Evolutionary conservation across 2,888 invertebrate species (phyloP).

Genomic region (Oeneis ivallda): DNA sequence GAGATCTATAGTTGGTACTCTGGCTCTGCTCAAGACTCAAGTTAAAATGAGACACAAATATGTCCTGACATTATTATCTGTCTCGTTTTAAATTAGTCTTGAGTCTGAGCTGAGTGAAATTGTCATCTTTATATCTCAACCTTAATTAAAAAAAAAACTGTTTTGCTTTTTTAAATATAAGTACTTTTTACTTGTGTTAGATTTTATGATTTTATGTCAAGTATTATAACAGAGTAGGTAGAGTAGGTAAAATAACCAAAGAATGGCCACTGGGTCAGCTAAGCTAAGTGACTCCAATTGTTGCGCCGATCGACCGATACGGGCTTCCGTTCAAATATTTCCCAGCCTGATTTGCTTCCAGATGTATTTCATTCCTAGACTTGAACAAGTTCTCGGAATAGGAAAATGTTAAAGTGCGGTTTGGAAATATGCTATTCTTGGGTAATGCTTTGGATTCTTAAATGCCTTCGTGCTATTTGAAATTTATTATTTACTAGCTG

Average conservation of each 20-base stretch:
- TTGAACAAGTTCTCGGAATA: conserved; percentile 21
- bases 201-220: too few relatives aligned
- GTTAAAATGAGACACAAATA: too few relatives aligned
- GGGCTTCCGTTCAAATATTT: conserved; percentile 30
- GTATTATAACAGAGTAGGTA: neutral
- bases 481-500: too few relatives aligned
- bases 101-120: too few relatives aligned
- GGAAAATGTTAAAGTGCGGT: conserved; percentile 26
- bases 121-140: too few relatives aligned
- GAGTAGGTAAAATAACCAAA: neutral
- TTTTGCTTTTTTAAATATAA: too few relatives aligned
- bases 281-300: conserved; percentile 28
- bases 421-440: conserved; percentile 12
- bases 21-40: too few relatives aligned
- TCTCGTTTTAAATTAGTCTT: too few relatives aligned
- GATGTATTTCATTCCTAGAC: conserved; percentile 27
- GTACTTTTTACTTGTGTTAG: too few relatives aligned
- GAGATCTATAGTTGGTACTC: too few relatives aligned
- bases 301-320: conserved; percentile 22
- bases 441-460: neutral
- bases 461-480: neutral
- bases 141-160: too few relatives aligned
- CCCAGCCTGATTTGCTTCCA: conserved; percentile 25
- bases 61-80: too few relatives aligned
- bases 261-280: conserved; percentile 25